Evolutionary conservation across 2,113 vertebrate genomes (phyloP).

Genomic region (Anguilla japonica): DNA sequence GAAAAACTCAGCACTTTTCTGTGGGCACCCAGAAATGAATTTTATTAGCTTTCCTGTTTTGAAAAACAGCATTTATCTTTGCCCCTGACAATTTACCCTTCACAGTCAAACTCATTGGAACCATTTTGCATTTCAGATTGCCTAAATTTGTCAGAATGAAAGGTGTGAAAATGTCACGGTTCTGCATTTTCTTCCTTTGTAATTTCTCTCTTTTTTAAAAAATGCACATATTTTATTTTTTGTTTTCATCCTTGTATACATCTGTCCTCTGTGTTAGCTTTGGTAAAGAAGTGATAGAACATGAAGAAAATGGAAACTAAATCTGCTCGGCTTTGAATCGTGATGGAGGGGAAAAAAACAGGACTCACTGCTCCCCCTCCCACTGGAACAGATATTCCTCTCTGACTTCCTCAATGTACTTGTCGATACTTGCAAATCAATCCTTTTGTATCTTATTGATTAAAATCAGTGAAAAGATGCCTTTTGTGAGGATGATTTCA

Average conservation of each 20-base stretch:
- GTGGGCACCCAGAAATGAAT: slow-evolving; percentile 12
- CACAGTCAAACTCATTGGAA: slow-evolving; percentile 17
- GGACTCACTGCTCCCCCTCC: slow-evolving; percentile 17
- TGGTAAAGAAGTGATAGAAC: slow-evolving; percentile 6
- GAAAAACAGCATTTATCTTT: slow-evolving; percentile 3
- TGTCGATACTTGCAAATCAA: slow-evolving; percentile 51
- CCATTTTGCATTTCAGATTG: slow-evolving; percentile 20
- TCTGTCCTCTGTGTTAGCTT: slow-evolving; percentile 9
- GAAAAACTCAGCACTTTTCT: slow-evolving; percentile 28
- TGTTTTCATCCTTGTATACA: not conserved
- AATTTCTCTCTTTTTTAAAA: not conserved
- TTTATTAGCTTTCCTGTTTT: slow-evolving; percentile 27
- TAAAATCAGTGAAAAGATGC: slow-evolving; percentile 30
- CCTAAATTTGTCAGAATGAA: slow-evolving; percentile 10
- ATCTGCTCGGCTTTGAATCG: not conserved
- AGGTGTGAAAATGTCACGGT: not conserved
- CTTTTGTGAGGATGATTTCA: not conserved
- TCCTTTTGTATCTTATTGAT: slow-evolving; percentile 47
- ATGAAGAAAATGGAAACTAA: not conserved
- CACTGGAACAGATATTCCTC: slow-evolving; percentile 29
- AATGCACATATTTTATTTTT: not conserved
- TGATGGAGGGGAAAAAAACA: slow-evolving; percentile 15
- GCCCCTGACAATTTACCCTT: slow-evolving; percentile 30
- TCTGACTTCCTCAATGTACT: slow-evolving; percentile 42
- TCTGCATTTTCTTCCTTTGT: not conserved